Evolutionary conservation across 2,113 vertebrate species (phyloP).

Genomic region (Paracanthobrama guichenoti): DNA sequence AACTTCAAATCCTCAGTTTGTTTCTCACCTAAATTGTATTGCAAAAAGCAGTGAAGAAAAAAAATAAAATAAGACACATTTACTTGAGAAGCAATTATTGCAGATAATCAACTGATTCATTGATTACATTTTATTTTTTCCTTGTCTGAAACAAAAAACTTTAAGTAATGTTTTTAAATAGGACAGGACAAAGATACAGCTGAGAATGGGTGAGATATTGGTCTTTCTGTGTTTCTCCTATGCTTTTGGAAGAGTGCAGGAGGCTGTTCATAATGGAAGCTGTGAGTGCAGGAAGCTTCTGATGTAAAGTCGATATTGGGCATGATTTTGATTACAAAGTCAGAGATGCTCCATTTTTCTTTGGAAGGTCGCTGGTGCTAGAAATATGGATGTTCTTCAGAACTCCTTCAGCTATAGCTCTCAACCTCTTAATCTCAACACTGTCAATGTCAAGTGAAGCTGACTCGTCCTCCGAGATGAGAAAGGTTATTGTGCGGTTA

Average conservation of each 20-base stretch:
- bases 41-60: not conserved
- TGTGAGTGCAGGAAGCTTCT: constrained; percentile 9
- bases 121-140: not conserved
- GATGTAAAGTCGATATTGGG: constrained; percentile 16
- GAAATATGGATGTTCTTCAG: constrained; percentile 30
- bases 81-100: not conserved
- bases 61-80: not conserved
- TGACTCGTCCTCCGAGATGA: not conserved
- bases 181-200: not conserved
- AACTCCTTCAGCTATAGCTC: not conserved
- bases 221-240: not conserved
- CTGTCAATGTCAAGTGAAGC: constrained; percentile 22
- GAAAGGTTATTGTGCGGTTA: not conserved
- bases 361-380: constrained; percentile 14
- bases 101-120: not conserved
- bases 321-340: constrained; percentile 31
- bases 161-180: not conserved
- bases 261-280: not conserved
- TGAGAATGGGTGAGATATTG: not conserved
- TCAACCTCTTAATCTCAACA: constrained; percentile 27
- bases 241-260: not conserved
- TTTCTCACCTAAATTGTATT: not conserved
- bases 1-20: constrained; percentile 41
- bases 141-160: not conserved
- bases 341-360: not conserved